Conservation (phyloP, 2,113 vertebrate species). For the Dipodomys ordii region DNA sequence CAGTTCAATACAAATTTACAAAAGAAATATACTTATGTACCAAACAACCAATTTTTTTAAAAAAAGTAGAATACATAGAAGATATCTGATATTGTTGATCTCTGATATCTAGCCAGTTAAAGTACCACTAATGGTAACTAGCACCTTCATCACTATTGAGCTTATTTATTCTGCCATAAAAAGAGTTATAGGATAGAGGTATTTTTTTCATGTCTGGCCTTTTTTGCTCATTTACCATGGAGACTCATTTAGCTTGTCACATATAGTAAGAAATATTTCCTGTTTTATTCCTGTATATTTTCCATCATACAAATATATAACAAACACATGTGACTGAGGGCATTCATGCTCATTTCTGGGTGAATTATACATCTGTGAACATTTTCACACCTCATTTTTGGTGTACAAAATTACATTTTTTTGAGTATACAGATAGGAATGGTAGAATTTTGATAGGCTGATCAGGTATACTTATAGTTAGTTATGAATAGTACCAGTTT, state of each 20-base stretch:
- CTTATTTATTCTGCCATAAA: neutral
- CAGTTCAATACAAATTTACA: neutral
- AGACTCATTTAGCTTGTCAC: neutral
- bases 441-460: neutral
- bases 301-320: neutral
- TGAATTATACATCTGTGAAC: too few relatives aligned
- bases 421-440: neutral
- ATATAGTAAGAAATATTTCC: neutral
- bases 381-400: neutral
- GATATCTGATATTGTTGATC: neutral
- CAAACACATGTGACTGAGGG: neutral
- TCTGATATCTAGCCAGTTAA: neutral
- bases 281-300: neutral
- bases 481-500: neutral
- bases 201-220: neutral
- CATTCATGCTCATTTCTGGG: neutral
- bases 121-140: neutral
- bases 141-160: neutral
- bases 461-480: neutral
- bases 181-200: neutral
- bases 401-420: neutral
- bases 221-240: neutral
- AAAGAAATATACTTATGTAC: neutral
- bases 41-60: neutral
- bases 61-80: neutral